A percentile compares a stretch with the other conserved stretches of the same genome.
Evolutionary conservation across 2,888 invertebrate species (phyloP).

Genomic region (Thymelicus sylvestris): DNA sequence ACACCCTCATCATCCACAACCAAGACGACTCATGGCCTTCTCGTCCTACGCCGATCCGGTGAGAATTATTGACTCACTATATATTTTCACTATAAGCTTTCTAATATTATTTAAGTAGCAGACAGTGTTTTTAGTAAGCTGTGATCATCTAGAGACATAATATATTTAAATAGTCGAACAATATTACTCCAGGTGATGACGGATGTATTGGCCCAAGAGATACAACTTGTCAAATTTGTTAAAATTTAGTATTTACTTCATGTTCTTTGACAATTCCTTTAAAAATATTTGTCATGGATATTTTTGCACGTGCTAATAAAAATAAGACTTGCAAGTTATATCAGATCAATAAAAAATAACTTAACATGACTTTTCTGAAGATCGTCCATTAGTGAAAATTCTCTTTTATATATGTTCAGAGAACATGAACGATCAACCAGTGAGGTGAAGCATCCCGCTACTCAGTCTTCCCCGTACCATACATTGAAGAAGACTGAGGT

Average conservation of each 20-base stretch:
- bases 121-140: too few species aligned
- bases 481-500: slow-evolving; percentile 72
- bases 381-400: not conserved
- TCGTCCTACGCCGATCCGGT: slow-evolving; percentile 78
- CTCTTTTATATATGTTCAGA: slow-evolving; percentile 47
- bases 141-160: too few species aligned
- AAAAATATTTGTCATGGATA: too few species aligned
- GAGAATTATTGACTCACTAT: slow-evolving; percentile 19
- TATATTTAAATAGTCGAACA: too few species aligned
- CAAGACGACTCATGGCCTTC: slow-evolving; percentile 90
- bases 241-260: too few species aligned
- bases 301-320: too few species aligned
- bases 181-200: too few species aligned
- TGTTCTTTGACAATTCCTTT: too few species aligned
- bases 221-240: too few species aligned
- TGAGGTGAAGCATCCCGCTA: slow-evolving; percentile 74
- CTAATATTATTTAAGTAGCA: not conserved
- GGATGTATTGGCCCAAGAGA: too few species aligned
- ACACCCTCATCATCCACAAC: slow-evolving; percentile 93
- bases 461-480: slow-evolving; percentile 79
- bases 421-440: slow-evolving; percentile 80
- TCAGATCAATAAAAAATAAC: too few species aligned
- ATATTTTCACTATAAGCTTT: not conserved
- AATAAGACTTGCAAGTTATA: too few species aligned
- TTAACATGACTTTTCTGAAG: not conserved